Evolutionary conservation across 2,797 vertebrate genomes (phyloP), one percentile per base, ranked within the genome.

Genomic region (Sphaeramia orbicularis): DNA sequence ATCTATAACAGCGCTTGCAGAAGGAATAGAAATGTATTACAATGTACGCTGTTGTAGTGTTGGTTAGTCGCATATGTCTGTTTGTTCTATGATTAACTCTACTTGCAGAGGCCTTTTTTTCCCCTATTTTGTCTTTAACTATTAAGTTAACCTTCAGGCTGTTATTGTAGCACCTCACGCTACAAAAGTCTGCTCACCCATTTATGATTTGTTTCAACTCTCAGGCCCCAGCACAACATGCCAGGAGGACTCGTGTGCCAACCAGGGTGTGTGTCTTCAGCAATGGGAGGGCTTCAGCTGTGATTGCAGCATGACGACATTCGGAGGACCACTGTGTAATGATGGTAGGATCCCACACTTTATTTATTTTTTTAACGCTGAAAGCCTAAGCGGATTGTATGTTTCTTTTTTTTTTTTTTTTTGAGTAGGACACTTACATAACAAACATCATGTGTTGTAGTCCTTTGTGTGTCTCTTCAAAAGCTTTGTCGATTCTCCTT

Each of bases 231-330:
- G 98, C 88, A 99, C 97, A 0, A 99, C 96, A 0, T 99, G 98
- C 87, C 97, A 99, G 77, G 98, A 99, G 82, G 97, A 99, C 82
- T 99, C 97, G 0, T 99, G 98, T 61, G 96, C 96, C 30, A 99
- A 99, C 91, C 97, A 99, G 87, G 98, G 98, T 0, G 97, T 98
- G 76, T 99, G 98, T 89, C 91, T 99, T 0, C 98, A 99, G 92
- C 97, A 98, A 79, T 99, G 98, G 98, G 97, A 99, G 52, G 97
- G 97, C 65, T 99, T 99, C 93, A 99, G 93, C 68, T 99, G 98
- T 51, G 98, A 99, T 94, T 99, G 98, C 36, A 98, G 96, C 51
- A 99, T 99, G 97, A 99, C 98, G 1, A 98, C 98, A 35, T 99
- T 97, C n/a, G 97, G 96, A 4, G 98, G 98, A 32, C 95, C 96